Evolutionary conservation across 2,888 invertebrate genomes (phyloP).

Genomic region (Drosophila gaucha): DNA sequence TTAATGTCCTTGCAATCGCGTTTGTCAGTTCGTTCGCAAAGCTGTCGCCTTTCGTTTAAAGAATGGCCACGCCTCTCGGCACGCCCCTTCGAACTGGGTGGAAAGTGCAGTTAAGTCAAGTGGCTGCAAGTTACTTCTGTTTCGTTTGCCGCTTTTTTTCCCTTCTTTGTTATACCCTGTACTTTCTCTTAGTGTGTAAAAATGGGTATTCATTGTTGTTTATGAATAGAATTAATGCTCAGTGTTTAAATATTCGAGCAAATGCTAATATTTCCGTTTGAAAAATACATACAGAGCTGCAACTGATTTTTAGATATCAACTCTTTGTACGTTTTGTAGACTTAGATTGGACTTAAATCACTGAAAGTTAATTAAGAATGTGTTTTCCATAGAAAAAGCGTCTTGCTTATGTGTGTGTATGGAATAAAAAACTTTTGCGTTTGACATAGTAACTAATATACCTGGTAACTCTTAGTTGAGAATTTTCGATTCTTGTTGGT

Average conservation of each 20-base stretch:
- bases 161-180: slow-evolving; percentile 3
- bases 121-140: slow-evolving; percentile 64
- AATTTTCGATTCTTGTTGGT: background rate
- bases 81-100: slow-evolving; percentile 17
- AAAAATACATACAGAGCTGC: too few species aligned
- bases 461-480: background rate
- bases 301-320: background rate
- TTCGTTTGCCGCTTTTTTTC: slow-evolving; percentile 42
- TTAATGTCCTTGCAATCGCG: slow-evolving; percentile 54
- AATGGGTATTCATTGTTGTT: too few species aligned
- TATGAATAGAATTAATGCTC: too few species aligned
- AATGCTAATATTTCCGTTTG: too few species aligned
- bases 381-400: too few species aligned
- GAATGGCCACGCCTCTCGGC: slow-evolving; percentile 12
- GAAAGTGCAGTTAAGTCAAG: slow-evolving; percentile 73
- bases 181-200: background rate
- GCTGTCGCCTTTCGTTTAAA: slow-evolving; percentile 58
- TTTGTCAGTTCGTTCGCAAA: slow-evolving; percentile 39
- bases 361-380: background rate
- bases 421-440: too few species aligned
- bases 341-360: too few species aligned
- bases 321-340: background rate
- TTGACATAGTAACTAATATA: too few species aligned
- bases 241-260: too few species aligned
- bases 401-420: background rate